A percentile compares a stretch with the other conserved stretches of the same genome.
Conservation (phyloP, 2,888 invertebrate genomes). For the Gastracanthus pulcherrimus region DNA sequence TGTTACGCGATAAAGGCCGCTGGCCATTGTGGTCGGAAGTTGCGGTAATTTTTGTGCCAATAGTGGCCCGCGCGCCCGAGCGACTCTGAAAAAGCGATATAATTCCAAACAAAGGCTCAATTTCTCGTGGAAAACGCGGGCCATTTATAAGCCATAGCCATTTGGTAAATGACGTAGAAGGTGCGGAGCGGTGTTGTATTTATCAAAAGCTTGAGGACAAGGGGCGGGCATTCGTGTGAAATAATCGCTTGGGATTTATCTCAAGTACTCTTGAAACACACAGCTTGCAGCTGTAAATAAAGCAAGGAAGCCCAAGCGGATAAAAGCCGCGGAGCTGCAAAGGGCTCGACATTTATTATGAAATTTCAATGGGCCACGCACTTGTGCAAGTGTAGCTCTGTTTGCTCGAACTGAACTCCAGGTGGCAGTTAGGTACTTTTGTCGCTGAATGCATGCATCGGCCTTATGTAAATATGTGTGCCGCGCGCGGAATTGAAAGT, state of each 20-base stretch:
- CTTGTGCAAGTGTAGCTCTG: neutral
- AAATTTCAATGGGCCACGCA: constrained; percentile 24
- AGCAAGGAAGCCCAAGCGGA: too few relatives aligned
- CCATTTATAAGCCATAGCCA: constrained; percentile 33
- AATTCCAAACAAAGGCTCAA: constrained; percentile 46
- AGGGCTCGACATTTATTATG: constrained; percentile 28
- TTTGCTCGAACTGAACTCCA: too few relatives aligned
- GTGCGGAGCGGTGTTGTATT: neutral
- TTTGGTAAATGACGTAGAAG: constrained; percentile 33
- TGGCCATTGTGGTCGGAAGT: constrained; percentile 11
- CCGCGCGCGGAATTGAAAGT: constrained; percentile 25
- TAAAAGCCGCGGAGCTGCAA: too few relatives aligned
- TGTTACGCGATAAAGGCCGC: constrained; percentile 35
- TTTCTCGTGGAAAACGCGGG: constrained; percentile 22
- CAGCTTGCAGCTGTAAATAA: too few relatives aligned
- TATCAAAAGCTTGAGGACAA: constrained; percentile 16
- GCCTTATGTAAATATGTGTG: constrained; percentile 40
- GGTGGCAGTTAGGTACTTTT: too few relatives aligned
- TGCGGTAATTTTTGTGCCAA: constrained; percentile 36
- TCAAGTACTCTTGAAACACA: too few relatives aligned
- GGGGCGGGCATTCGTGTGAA: constrained; percentile 9
- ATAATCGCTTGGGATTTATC: constrained; percentile 31
- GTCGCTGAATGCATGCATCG: too few relatives aligned
- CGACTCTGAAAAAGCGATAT: constrained; percentile 30
- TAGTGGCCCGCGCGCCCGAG: constrained; percentile 34